Evolutionary conservation across 2,888 invertebrate genomes (phyloP), one percentile per base, ranked within the genome.

Genomic region (Syritta pipiens): DNA sequence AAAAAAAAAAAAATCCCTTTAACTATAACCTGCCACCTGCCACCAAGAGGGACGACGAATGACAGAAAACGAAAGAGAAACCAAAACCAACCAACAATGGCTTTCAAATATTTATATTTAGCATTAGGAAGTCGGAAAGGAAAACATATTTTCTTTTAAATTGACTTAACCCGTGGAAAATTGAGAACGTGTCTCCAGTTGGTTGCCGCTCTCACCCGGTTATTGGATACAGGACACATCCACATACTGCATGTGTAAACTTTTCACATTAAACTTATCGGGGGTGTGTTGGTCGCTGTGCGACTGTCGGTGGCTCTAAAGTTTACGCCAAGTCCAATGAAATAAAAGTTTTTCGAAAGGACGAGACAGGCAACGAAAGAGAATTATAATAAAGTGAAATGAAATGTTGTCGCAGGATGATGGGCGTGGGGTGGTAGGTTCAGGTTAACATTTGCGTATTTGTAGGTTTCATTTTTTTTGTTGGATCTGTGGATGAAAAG

Each of bases 181-280:
- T 42, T 49, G 28, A 49, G 26, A 51, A 69, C 49, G 42, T 60
- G 59, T 59, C 59, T 69, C 42, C 44, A n/a, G n/a, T n/a, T n/a
- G n/a, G n/a, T n/a, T n/a, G n/a, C n/a, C n/a, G n/a, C n/a, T n/a
- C n/a, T n/a, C n/a, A n/a, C n/a, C 51, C 35, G 40, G 69, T 51
- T 69, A 59, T 68, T 59, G 59, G 57, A 68, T 55, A 68, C 30
- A 49, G 32, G 30, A 42, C 59, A 20, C 19, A 59, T 37, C 37
- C 46, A 42, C 40, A 59, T 44, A 68, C 24, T 49, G 40, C 32
- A 69, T 42, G 59, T 51, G 69, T 69, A 51, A 69, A 69, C 51
- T 69, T 69, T 69, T 69, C 59, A 42, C 49, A 69, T 69, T 69
- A 69, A 69, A 69, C 49, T 69, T 69, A 68, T 32, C 44, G 48